Base-by-base conservation (phyloP, 2,797 vertebrate species). In the Myotis myotis region DNA sequence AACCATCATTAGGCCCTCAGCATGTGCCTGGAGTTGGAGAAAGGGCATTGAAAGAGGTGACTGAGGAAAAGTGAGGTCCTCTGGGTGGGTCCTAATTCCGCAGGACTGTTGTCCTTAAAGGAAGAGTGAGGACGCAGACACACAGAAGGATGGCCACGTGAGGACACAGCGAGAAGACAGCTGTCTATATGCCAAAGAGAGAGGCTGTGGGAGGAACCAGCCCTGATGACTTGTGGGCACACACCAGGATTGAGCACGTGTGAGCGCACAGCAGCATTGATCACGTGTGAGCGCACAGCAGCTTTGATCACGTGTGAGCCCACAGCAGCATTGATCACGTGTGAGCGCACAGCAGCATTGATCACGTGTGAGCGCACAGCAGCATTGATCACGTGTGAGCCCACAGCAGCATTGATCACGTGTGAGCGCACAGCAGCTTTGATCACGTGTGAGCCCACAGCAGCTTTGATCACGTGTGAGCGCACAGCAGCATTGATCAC, bases 91-190 rank as follows among this genome's bases (percentile, higher is more conserved):
- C 15, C 41, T 64, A 22, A 20, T 47, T 49, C 33, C 6, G 1
- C 7, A 6, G 11, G 49, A 20, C 6, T 2, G 10, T 9, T 64
- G 28, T 28, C 5, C 51, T 6, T 53, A 8, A 0, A 13, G 8
- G 66, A 71, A 22, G 55, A n/a, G 44, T 23, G 2, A 36, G 70
- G 36, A 75, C 22, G 60, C 55, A 22, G 47, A 15, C 55, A 3
- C 8, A 8, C 28, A 5, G 57, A 66, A 17, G 47, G 78, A 2
- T 0, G 5, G n/a, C 25, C 9, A 0, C 0, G 16, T 6, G 10
- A 66, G 36, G 70, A 33, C 47, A 19, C 3, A 2, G 68, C 20
- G 25, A 75, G 55, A 2, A 8, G 38, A 19, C 1, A 4, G 47
- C 0, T 60, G 1, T 41, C 60, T 15, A 4, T 7, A 22, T 1